Base-by-base conservation (phyloP, 2,888 invertebrate species). In the Cheilosia variabilis region DNA sequence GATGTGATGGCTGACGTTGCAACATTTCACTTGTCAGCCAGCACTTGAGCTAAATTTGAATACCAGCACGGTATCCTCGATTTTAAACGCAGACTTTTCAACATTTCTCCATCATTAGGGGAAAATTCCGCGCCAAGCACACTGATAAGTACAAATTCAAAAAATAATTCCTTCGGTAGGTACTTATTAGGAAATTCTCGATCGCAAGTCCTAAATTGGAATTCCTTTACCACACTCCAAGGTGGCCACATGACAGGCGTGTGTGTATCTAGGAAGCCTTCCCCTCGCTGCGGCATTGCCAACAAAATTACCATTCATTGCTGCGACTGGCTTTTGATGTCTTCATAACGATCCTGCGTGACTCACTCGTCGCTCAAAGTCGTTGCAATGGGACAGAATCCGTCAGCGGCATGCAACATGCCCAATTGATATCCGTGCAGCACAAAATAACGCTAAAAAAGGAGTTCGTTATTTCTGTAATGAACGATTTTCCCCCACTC, bases 401-500 rank as follows among this genome's bases (percentile, higher is more conserved):
- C 80, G 86, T 86, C 86, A 86, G 76, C 75, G 69, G 81, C 80
- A 86, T 86, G 66, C 86, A 86, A 86, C 86, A 86, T 76, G 76
- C 52, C 72, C 81, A 86, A 86, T 86, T 86, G 86, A 86, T 86
- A 86, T 86, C 86, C 86, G 81, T 86, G 80, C 81, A 81, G 66
- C 65, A 86, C 86, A 86, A 86, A 86, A 81, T 86, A 86, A 86
- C 86, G 86, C 86, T 86, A 76, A 81, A 86, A 86, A 86, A 86
- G 86, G 86, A 86, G 86, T 86, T 86, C 86, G 86, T 86, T 86
- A 86, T 86, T 81, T 86, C 81, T 80, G 86, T 86, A 86, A 86
- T 86, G 86, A 86, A 86, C 86, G 81, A 86, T 86, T 86, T 86
- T 73, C 83, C 57, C 53, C 71, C 84, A 65, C 76, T 79, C 57